A percentile compares a stretch with the other conserved stretches of the same genome.
phyloP scores from a whole-genome alignment of 1,140 invertebrate species.

The Aphidius gifuensis region DNA sequence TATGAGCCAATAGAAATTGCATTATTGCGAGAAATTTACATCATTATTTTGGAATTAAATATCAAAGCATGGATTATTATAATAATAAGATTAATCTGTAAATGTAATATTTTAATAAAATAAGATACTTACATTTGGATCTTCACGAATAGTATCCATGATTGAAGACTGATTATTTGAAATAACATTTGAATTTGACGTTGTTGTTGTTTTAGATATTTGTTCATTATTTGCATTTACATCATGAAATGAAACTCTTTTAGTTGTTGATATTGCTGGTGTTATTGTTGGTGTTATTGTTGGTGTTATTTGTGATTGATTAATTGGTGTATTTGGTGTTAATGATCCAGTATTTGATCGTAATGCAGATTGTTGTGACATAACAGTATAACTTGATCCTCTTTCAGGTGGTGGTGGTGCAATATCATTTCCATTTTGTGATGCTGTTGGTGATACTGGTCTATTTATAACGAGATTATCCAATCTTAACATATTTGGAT shows the following conservation, averaged over 20 bases:
- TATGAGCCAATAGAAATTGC: no score
- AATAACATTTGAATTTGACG: slow-evolving; percentile 36
- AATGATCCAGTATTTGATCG: slow-evolving; percentile 48
- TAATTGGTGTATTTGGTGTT: slow-evolving; percentile 45
- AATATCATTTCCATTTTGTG: slow-evolving; percentile 45
- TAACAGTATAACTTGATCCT: slow-evolving; percentile 77
- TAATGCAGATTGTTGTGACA: slow-evolving; percentile 62
- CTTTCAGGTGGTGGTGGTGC: slow-evolving; percentile 73
- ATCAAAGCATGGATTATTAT: neutral
- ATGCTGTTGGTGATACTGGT: slow-evolving; percentile 43
- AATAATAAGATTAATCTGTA: slow-evolving; percentile 31
- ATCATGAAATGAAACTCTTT: slow-evolving; percentile 76
- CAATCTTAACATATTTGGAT: slow-evolving; percentile 52
- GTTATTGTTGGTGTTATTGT: slow-evolving; percentile 46
- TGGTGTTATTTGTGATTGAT: slow-evolving; percentile 34
- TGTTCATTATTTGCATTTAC: slow-evolving; percentile 60
- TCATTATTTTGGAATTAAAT: neutral
- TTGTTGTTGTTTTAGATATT: slow-evolving; percentile 20
- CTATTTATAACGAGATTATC: slow-evolving; percentile 60
- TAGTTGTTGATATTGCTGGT: slow-evolving; percentile 41
- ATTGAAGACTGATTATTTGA: slow-evolving; percentile 43
- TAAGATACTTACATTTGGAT: slow-evolving; percentile 70
- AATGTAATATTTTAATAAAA: slow-evolving; percentile 3
- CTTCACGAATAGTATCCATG: slow-evolving; percentile 68
- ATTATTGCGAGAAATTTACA: no score